Evolutionary conservation across 2,888 invertebrate genomes (phyloP).

Genomic region (Fragum fragum): DNA sequence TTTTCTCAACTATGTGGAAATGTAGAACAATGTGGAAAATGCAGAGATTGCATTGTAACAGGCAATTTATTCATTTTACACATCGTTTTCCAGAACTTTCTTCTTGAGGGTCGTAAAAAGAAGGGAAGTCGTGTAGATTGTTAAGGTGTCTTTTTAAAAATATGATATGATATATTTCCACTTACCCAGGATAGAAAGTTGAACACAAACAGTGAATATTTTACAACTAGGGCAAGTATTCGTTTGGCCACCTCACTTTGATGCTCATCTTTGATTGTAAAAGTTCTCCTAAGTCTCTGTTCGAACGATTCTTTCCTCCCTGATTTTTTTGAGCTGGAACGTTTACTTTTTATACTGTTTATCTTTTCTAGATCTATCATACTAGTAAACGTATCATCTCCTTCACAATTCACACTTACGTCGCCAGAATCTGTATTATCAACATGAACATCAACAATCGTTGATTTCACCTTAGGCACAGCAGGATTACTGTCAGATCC

Average conservation of each 20-base stretch:
- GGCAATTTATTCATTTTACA: no score
- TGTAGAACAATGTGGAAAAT: no score
- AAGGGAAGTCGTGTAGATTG: no score
- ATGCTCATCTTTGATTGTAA: conserved; percentile 62
- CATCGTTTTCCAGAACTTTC: no score
- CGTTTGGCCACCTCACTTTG: conserved; percentile 62
- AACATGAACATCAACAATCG: neutral
- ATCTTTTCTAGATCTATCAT: conserved; percentile 48
- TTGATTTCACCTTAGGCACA: neutral
- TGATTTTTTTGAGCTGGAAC: conserved; percentile 33
- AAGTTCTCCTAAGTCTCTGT: conserved; percentile 55
- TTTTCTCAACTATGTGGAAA: no score
- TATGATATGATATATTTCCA: no score
- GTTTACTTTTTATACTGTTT: conserved; percentile 46
- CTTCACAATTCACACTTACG: conserved; percentile 5
- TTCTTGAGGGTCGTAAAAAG: no score
- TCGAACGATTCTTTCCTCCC: conserved; percentile 63
- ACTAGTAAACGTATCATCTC: conserved; percentile 44
- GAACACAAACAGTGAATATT: conserved; percentile 95
- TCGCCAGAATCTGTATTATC: neutral
- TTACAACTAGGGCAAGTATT: conserved; percentile 87
- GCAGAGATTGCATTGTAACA: no score
- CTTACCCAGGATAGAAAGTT: conserved; percentile 97
- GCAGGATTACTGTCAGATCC: neutral
- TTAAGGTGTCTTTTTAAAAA: no score